These are phyloP conservation scores for Eupsilia transversa DNA, from an alignment of 2,888 invertebrate species.

Conservation along the genomic window DNA sequence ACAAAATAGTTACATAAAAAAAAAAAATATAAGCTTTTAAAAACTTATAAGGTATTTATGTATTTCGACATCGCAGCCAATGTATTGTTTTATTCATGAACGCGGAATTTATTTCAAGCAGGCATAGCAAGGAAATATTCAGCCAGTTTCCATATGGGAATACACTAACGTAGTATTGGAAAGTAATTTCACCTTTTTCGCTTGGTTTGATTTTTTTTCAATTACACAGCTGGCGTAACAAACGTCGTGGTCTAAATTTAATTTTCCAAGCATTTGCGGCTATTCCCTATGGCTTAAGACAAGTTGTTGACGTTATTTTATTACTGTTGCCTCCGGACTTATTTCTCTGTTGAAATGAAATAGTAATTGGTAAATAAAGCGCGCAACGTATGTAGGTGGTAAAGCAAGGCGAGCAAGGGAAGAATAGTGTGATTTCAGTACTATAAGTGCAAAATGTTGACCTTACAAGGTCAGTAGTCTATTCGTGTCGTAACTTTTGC, in stretches of 20 bases:
- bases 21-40: constrained; percentile 5
- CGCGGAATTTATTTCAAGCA: constrained; percentile 46
- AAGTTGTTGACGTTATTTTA: constrained; percentile 66
- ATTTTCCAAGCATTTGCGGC: constrained; percentile 55
- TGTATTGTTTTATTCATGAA: constrained; percentile 50
- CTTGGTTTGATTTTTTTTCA: constrained; percentile 67
- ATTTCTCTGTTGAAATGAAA: constrained; percentile 39
- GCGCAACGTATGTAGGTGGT: not conserved
- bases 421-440: not conserved
- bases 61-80: constrained; percentile 32
- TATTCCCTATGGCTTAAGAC: constrained; percentile 60
- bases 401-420: no score
- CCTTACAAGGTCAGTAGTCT: no score
- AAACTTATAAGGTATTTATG: constrained; percentile 11
- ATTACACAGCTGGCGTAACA: constrained; percentile 70
- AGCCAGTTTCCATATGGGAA: constrained; percentile 62
- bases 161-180: constrained; percentile 67
- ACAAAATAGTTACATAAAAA: not conserved
- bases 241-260: constrained; percentile 67
- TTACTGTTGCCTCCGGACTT: constrained; percentile 48
- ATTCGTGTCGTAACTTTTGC: constrained; percentile 2
- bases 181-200: constrained; percentile 69
- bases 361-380: constrained; percentile 38
- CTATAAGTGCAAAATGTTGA: no score
- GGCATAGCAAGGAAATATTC: constrained; percentile 42